Evolutionary conservation across 1,140 invertebrate species (phyloP), one percentile per base, ranked within the genome.

Genomic region (Reticulitermes speratus): DNA sequence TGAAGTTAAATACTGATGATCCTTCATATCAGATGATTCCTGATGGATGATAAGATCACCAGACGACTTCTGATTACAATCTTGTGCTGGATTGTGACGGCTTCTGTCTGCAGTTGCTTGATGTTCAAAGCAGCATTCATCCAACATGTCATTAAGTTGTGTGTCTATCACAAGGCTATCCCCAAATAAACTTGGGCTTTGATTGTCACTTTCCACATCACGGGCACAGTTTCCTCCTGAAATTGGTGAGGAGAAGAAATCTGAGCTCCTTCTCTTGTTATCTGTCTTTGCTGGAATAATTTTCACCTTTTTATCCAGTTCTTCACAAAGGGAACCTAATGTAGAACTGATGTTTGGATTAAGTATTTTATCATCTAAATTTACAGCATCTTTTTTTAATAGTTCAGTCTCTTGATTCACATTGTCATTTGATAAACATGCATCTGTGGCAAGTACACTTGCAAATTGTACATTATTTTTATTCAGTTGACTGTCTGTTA

Each of bases 81-180:
- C 52, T 55, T 55, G 52, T 21, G 52, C 52, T 21, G 14, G 19
- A 21, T 55, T 55, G 7, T 19, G 14, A 55, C 19, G 19, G 19
- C n/a, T 30, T 11, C 65, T 25, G n/a, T 75, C n/a, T 75, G 25
- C n/a, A n/a, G 8, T 75, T 75, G 25, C n/a, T 75, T 75, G 25
- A 75, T 75, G 25, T 75, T 25, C n/a, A 30, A 8, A 0, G 14
- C n/a, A 75, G 59, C 48, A 87, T 23, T 44, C 32, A 87, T 91
- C 91, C 23, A 92, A 88, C 44, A 90, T 87, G 84, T 90, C 89
- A 45, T 87, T 90, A 48, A 91, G 89, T 85, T 91, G 90, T 8
- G 88, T 89, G 85, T 92, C 91, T 0, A 91, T 81, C 85, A 89
- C 89, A 25, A 91, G 89, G 87, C 89, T 91, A 55, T 91, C 90